Base-by-base conservation (phyloP, 2,113 vertebrate species). In the Coryphaenoides rupestris region DNA sequence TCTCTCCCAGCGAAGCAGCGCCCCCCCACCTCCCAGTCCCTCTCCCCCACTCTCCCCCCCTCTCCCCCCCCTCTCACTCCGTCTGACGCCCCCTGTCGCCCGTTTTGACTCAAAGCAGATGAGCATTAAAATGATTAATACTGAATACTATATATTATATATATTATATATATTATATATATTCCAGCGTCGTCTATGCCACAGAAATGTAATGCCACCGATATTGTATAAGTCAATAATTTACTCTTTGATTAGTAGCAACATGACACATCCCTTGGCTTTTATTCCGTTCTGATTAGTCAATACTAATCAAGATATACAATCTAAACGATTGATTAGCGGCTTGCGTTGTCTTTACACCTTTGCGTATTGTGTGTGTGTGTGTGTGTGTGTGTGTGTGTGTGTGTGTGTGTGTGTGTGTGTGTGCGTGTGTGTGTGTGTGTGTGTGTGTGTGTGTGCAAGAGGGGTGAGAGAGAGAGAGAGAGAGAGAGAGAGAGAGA, bases 11-110 rank as follows among this genome's bases (percentile, higher is more conserved):
- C 21, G 45, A 17, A 61, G 28, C 40, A 16, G 45, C 26, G 15
- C n/a, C 9, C 54, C 19, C 21, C 21, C 54, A 7, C 61, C 22
- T 23, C 58, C 57, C 40, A 40, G 58, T 55, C 58, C 59, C 58
- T 46, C 59, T 50, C 1, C 3, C 47, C 66, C 14, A 54, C 24
- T 78, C 62, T 56, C 50, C 5, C 9, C 6, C 24, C 3, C 23
- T 73, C 66, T 75, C 76, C 62, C 54, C 50, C 5, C 9, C 6
- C 24, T 2, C 23, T 73, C 66, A 74, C 76, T 40, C 55, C 58
- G 28, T 76, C 73, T 84, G n/a, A n/a, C n/a, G n/a, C 79, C 79
- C 73, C 77, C 73, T 81, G 54, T 68, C 62, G 72, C 40, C 68
- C 14, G 33, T 40, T 40, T 40, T 5, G n/a, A 14, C 45, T 59